phyloP scores from a whole-genome alignment of 2,888 invertebrate genomes.

The Drosophila yooni region DNA sequence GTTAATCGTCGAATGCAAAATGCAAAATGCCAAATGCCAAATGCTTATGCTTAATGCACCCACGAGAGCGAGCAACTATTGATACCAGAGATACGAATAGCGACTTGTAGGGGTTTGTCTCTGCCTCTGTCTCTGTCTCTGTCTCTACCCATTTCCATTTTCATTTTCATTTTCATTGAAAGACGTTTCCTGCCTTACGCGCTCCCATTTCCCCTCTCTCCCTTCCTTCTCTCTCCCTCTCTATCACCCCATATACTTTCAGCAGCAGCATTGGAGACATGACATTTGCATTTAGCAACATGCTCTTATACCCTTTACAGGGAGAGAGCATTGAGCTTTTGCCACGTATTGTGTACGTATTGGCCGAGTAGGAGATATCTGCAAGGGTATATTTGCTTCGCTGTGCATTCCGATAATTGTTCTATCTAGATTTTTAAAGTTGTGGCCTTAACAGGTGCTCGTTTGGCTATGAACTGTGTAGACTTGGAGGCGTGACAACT shows the following conservation, averaged over 20 bases:
- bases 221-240: background rate
- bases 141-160: constrained; percentile 60
- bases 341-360: background rate
- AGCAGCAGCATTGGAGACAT: constrained; percentile 34
- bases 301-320: constrained; percentile 1
- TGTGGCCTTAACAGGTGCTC: background rate
- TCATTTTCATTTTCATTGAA: constrained; percentile 79
- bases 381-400: background rate
- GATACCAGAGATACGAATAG: constrained; percentile 2
- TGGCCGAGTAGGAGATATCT: background rate
- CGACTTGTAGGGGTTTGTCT: background rate
- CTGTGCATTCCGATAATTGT: no score
- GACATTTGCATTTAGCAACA: constrained; percentile 47
- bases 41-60: constrained; percentile 45
- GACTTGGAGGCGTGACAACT: background rate
- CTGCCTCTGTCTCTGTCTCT: background rate
- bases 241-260: constrained; percentile 4
- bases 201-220: constrained; percentile 25
- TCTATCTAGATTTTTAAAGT: background rate
- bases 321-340: background rate
- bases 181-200: constrained; percentile 71
- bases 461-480: background rate
- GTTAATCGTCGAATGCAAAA: constrained; percentile 69
- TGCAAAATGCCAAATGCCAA: constrained; percentile 32
- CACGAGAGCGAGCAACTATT: constrained; percentile 46